Conservation (phyloP, 2,888 invertebrate genomes). For the Brachyptera putata region DNA sequence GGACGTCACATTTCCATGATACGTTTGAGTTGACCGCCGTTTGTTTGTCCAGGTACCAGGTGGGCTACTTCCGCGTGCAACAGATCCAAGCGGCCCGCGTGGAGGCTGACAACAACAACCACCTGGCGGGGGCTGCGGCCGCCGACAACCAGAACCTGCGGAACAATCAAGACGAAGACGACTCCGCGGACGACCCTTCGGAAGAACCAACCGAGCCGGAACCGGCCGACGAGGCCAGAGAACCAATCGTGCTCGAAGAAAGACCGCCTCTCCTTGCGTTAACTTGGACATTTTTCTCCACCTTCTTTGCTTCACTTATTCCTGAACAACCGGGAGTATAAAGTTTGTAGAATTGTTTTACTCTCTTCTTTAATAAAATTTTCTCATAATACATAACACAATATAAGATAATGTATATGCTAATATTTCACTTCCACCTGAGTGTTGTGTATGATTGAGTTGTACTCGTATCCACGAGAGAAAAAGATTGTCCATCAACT, state of each 20-base stretch:
- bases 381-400: too few relatives aligned
- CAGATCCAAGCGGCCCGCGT: conserved; percentile 28
- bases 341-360: too few relatives aligned
- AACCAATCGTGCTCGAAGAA: conserved; percentile 38
- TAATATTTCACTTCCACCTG: too few relatives aligned
- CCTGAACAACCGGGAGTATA: conserved; percentile 74
- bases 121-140: conserved; percentile 33
- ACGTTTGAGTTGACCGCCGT: too few relatives aligned
- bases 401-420: too few relatives aligned
- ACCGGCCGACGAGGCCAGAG: conserved; percentile 24
- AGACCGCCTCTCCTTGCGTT: conserved; percentile 65
- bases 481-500: too few relatives aligned
- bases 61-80: conserved; percentile 65
- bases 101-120: conserved; percentile 33
- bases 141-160: conserved; percentile 41
- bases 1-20: too few relatives aligned
- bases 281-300: conserved; percentile 85
- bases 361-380: too few relatives aligned
- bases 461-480: too few relatives aligned
- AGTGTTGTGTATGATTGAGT: too few relatives aligned
- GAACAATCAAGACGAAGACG: conserved; percentile 35
- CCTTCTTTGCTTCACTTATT: conserved; percentile 90
- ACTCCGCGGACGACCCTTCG: conserved; percentile 33
- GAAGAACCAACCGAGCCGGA: conserved; percentile 22
- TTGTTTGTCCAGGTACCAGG: conserved; percentile 60